Base-by-base conservation (phyloP, 2,113 vertebrate species). In the Sinocyclocheilus maitianheensis region DNA sequence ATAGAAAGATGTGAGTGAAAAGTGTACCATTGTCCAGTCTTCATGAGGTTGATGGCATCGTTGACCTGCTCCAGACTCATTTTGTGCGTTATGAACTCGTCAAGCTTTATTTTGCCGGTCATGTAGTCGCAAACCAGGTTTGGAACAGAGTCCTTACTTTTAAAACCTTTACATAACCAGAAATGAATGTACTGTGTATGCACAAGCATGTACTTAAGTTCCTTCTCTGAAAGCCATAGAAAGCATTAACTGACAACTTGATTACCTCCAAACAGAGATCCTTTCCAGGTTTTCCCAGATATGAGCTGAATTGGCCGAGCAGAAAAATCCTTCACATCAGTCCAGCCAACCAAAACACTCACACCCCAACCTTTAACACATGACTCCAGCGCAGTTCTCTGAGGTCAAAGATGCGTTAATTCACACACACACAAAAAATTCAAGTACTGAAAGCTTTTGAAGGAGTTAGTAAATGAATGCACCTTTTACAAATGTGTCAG, bases 301-400 rank as follows among this genome's bases (percentile, higher is more conserved):
- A 96, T 92, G n/a, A 98, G 92, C 5, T 96, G 90, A 91, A 90
- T 53, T 0, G 96, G 96, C 87, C 93, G 87, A 1, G 92, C 93
- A 37, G 89, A 87, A 67, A 98, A 84, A 0, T 94, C 91, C 22
- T 24, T 87, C 74, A 89, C 40, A 18, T 90, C 93, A 11, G 67
- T 96, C 95, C 85, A 97, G 84, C 96, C 97, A 3, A 97, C 95
- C 0, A 96, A 85, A 63, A 97, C 94, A 0, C 95, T 94, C 78
- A 95, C 94, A 1, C 96, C 96, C 0, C 95, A 97, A 63, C 94
- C 96, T 81, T 2, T 34, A 0, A 95, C 75, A 85, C 95, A 95
- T 0, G 92, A 94, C 83, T 95, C 93, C 91, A 98, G 90, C 18
- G 97, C 97, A 75, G 93, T 93, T 22, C 78, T 40, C 97, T 98